Percentiles rank a stretch among this genome's conserved stretches.
Conservation (phyloP, 92 coral and sea anemone species). For the Bergia sp. region DNA sequence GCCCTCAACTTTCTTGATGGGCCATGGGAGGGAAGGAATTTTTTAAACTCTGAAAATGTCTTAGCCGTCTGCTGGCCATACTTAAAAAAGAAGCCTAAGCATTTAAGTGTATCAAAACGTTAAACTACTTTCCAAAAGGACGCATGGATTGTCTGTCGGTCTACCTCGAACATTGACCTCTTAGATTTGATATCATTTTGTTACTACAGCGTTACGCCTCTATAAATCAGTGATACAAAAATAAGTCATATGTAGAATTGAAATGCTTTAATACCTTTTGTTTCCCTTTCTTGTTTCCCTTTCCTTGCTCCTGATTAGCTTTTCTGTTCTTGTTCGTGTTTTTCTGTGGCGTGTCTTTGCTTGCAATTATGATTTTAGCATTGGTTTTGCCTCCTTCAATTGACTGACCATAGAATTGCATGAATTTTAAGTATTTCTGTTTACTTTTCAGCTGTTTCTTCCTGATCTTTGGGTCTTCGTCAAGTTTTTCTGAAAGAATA, state of each 20-base stretch:
- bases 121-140: too few species aligned
- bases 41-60: too few species aligned
- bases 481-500: slow-evolving; percentile 44
- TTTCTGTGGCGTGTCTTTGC: background rate
- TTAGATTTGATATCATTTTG: background rate
- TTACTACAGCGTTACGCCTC: background rate
- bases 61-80: too few species aligned
- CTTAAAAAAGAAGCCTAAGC: too few species aligned
- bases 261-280: background rate
- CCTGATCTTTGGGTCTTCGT: slow-evolving; percentile 33
- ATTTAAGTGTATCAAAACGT: too few species aligned
- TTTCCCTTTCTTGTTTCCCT: slow-evolving; percentile 44
- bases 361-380: slow-evolving; percentile 42
- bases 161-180: background rate
- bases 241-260: background rate
- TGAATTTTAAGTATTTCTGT: slow-evolving; percentile 31
- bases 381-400: slow-evolving; percentile 50
- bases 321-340: slow-evolving; percentile 5
- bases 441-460: slow-evolving; percentile 5
- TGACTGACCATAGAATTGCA: slow-evolving; percentile 61
- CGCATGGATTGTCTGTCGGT: too few species aligned
- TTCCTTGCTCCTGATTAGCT: slow-evolving; percentile 30
- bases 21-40: too few species aligned
- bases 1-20: too few species aligned
- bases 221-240: background rate